Conservation (phyloP, 2,888 invertebrate genomes). For the Ophioninae sp. region DNA sequence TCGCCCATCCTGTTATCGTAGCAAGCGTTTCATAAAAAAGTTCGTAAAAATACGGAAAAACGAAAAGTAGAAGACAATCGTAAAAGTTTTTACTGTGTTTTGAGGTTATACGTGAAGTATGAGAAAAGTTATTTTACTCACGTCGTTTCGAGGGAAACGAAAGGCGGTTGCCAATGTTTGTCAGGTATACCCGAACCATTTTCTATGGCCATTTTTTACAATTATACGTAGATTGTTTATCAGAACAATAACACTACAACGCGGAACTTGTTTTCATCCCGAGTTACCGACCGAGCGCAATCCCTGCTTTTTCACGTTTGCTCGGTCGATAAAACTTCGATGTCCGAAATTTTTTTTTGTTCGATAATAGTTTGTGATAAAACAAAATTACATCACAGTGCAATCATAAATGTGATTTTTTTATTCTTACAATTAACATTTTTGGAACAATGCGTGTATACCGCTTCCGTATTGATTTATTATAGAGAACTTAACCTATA, state of each 20-base stretch:
- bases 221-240: background rate
- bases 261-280: background rate
- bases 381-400: background rate
- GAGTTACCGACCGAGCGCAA: background rate
- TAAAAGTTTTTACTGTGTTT: background rate
- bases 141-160: slow-evolving; percentile 92
- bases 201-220: slow-evolving; percentile 76
- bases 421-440: slow-evolving; percentile 27
- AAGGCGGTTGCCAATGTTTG: slow-evolving; percentile 94
- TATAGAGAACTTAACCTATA: slow-evolving; percentile 32
- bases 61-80: background rate
- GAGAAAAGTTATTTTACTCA: slow-evolving; percentile 80
- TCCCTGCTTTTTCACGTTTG: background rate
- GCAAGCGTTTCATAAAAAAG: background rate
- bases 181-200: slow-evolving; percentile 90
- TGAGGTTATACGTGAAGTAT: background rate
- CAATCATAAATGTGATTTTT: slow-evolving; percentile 12
- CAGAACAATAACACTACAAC: background rate
- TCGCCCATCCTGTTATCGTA: slow-evolving; percentile 92
- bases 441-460: slow-evolving; percentile 43
- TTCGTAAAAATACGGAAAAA: background rate
- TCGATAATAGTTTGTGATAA: no score
- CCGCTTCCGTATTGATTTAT: slow-evolving; percentile 44
- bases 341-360: no score
- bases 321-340: background rate